Evolutionary conservation across 2,113 vertebrate species (phyloP), one percentile per base, ranked within the genome.

Genomic region (Porphyrio hochstetteri): DNA sequence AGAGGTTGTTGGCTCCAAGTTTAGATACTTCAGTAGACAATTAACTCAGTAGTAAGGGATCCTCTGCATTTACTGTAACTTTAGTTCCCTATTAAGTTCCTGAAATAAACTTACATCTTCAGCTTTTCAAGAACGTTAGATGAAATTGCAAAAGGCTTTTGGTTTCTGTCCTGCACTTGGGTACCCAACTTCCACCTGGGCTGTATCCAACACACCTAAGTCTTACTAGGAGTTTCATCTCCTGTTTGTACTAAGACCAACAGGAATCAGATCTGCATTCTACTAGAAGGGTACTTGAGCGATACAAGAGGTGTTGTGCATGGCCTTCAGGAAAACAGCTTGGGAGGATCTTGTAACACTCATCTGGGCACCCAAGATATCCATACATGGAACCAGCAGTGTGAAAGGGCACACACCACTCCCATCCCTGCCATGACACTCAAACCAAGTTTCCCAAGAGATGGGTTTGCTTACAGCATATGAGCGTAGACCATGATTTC

Each of bases 391-490:
- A 71, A n/a, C 24, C 33, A 23, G 28, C 2, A 1, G 25, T 80
- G 35, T 50, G 60, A 71, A 31, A 57, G n/a, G 20, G 50, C 53
- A 67, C 31, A 16, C 13, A 16, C 31, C 29, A 17, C 69, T 67
- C 53, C 60, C 44, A 52, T 10, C 17, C 44, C 12, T 5, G 52
- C 35, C 7, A 9, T 5, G 20, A 31, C 19, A 23, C 35, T 14
- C 1, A 2, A 65, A 35, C 11, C 76, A 80, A 31, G 9, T 74
- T 50, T 81, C 42, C 50, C 36, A 31, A 50, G 42, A 27, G 24
- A 20, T 0, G 5, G 42, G 14, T 18, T 13, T 27, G 13, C 52
- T 38, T 40, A 40, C n/a, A 42, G 25, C 1, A 1, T 35, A 7
- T 35, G 25, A 65, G 25, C 1, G 1, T 14, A 52, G 42, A 18